Base-by-base conservation (phyloP, 2,888 invertebrate genomes). In the Acrobasis suavella region DNA sequence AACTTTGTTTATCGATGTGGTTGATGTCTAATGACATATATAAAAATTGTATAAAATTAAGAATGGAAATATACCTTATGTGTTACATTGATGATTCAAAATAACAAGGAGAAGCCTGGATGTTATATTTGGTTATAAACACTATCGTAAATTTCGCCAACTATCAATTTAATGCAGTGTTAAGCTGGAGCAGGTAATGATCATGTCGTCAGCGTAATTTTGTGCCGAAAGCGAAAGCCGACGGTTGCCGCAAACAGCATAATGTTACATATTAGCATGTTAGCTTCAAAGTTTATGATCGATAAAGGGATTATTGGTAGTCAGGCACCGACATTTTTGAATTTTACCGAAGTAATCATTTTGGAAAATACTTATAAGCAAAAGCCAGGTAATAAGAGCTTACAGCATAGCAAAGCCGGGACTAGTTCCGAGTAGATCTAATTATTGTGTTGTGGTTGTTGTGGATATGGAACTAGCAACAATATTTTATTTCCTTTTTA, bases 141-240 rank as follows among this genome's bases (percentile, higher is more conserved):
- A 52, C 49, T 58, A 9, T 55, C 65, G 60, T 66, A 67, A 68
- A 66, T 67, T 65, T 38, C 60, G 52, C 65, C 62, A 62, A 50
- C 54, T 39, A 63, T 62, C 69, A 77, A 81, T 78, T 76, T 73
- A 12, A 80, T 78, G 70, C 75, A 67, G 69, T 72, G 76, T 73
- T 70, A 80, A 78, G 69, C 72, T 66, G 61, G 73, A 71, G 64
- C 64, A 66, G 71, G 69, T 81, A 80, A 81, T 78, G 73, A 72
- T 70, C 72, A 76, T 74, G 81, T 75, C 74, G 74, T 71, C 62
- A 65, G 63, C 61, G 59, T 65, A 56, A 62, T 58, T 50, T 46
- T 17, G 10, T 17, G 17, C 32, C 52, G 16, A 38, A 59, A 59
- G 37, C 16, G 50, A 50, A 59, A 50, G 38, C 50, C 22, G 14